Base-by-base conservation (phyloP, 2,888 invertebrate genomes). In the Nasonovia ribisnigri region DNA sequence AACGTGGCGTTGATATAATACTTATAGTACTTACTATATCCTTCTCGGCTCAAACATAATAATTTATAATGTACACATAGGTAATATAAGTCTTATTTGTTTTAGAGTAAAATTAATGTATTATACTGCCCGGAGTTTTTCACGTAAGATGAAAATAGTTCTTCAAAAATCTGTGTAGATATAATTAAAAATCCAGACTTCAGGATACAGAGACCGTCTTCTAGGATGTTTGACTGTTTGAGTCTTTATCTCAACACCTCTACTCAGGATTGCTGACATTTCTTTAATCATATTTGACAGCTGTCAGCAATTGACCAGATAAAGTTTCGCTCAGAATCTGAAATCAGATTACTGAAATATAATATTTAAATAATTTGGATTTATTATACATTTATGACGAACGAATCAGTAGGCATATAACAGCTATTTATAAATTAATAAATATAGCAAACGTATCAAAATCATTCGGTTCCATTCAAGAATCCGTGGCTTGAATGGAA, bases 81-180 rank as follows among this genome's bases (percentile, higher is more conserved):
- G 11, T 11, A 43, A 43, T 93, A 43, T 43, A 48, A 51, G 13
- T 90, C 36, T 90, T 93, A 67, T 93, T 93, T 90, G 90, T 46
- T 93, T 86, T 60, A 90, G 43, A 93, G 51, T 51, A 67, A 84
- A 90, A 67, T 88, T 92, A 84, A 54, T 84, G 16, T 42, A 91
- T 42, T 77, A 29, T 84, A 84, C 29, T 24, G 42, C 54, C 1
- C 48, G 43, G 54, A 20, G 3, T 46, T 43, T 90, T 90, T 29
- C 24, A 67, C 11, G 48, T 36, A 24, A 46, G 36, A 67, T 48
- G 67, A 48, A 90, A 90, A 90, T n/a, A 46, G 29, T 46, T 86
- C 29, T 43, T 86, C 6, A 46, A 86, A 43, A 46, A 29, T 13
- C 11, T 29, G 26, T 84, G 3, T 43, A 43, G 29, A 86, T 43